Evolutionary conservation across 2,888 invertebrate species (phyloP).

Genomic region (Coecobrya sp.): DNA sequence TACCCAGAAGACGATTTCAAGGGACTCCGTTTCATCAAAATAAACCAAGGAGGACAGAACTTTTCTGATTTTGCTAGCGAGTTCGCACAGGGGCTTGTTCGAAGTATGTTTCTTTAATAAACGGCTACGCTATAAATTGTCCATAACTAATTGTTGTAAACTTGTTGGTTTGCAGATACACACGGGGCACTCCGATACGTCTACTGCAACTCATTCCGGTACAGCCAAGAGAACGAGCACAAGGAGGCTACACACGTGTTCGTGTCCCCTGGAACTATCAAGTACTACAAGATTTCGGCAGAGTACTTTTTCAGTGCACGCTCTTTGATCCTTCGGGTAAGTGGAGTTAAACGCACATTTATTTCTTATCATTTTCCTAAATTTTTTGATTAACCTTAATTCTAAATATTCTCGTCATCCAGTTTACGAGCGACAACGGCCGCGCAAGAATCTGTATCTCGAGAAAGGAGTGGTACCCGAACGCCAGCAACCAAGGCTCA

Average conservation of each 20-base stretch:
- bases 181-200: constrained; percentile 83
- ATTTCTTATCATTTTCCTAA: too few species aligned
- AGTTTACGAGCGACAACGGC: constrained; percentile 86
- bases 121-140: not conserved
- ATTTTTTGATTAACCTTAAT: not conserved
- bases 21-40: constrained; percentile 77
- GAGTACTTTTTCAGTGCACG: constrained; percentile 85
- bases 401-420: constrained; percentile 4
- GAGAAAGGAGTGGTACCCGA: constrained; percentile 77
- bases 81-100: constrained; percentile 76
- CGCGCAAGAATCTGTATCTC: constrained; percentile 84
- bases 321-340: constrained; percentile 84
- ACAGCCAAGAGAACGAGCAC: constrained; percentile 83
- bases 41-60: constrained; percentile 71
- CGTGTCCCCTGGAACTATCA: constrained; percentile 80
- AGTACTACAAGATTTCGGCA: constrained; percentile 85
- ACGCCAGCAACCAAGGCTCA: constrained; percentile 62
- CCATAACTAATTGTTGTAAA: not conserved
- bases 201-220: constrained; percentile 80
- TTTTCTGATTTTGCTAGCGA: constrained; percentile 72
- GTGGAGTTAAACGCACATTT: too few species aligned
- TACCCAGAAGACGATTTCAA: constrained; percentile 78
- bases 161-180: constrained; percentile 56
- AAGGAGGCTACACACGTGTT: constrained; percentile 69
- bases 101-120: constrained; percentile 72